phyloP scores from a whole-genome alignment of 2,888 invertebrate species.

The Trissonchulus latispiculum region DNA sequence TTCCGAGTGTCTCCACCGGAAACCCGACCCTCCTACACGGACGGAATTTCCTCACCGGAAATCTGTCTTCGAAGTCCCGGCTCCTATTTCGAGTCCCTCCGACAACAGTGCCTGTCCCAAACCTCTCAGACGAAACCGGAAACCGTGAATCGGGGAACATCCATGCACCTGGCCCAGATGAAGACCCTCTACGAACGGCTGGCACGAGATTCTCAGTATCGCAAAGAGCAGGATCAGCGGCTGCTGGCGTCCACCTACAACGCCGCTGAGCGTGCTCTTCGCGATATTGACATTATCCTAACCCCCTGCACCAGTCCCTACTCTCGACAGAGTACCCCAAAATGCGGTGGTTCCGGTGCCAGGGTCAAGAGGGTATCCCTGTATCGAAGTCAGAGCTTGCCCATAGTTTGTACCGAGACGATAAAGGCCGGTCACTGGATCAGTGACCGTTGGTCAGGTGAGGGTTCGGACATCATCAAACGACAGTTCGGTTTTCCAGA shows the following conservation, averaged over 20 bases:
- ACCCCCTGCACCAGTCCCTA: not conserved
- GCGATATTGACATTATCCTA: not conserved
- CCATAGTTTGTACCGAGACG: slow-evolving; percentile 5
- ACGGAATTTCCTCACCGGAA: not conserved
- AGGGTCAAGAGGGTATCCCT: not conserved
- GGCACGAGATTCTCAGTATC: not conserved
- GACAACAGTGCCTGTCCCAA: not conserved
- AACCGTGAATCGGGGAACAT: not conserved
- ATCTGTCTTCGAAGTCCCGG: not conserved
- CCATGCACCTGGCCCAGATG: not conserved
- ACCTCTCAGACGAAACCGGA: not conserved
- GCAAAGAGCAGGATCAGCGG: not conserved
- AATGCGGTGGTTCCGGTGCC: too few relatives aligned
- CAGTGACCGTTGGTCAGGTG: not conserved
- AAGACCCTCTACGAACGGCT: not conserved
- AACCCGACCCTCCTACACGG: slow-evolving; percentile 37
- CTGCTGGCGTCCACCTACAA: not conserved
- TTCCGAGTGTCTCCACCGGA: slow-evolving; percentile 29
- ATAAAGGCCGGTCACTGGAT: slow-evolving; percentile 2
- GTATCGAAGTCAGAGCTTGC: slow-evolving; percentile 15
- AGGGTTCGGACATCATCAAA: not conserved
- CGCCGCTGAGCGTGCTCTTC: not conserved
- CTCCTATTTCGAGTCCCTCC: slow-evolving; percentile 18
- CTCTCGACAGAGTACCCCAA: not conserved
- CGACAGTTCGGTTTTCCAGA: not conserved